A percentile compares a stretch with the other conserved stretches of the same genome.
Conservation (phyloP, 2,113 vertebrate species). For the Sus scrofa region T2T-Sscrofa CM000826.6:112376501-112377000, state of each 20-base stretch:
- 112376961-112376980: neutral
- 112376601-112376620: neutral
- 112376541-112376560: neutral
- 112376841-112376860: neutral
- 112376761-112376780: neutral
- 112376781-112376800: neutral
- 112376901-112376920: conserved; percentile 47
- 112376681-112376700: neutral
- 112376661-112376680: neutral
- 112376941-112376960: neutral
- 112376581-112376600: neutral
- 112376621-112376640: neutral
- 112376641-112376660: neutral
- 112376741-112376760: neutral
- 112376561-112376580: neutral
- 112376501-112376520: neutral
- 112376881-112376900: neutral
- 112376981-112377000: no score
- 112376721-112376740: neutral
- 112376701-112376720: neutral
- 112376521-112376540: neutral
- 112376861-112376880: neutral
- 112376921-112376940: neutral
- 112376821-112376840: neutral
- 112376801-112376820: neutral